Base-by-base conservation (phyloP, 2,113 vertebrate species). In the Sitta europaea region DNA sequence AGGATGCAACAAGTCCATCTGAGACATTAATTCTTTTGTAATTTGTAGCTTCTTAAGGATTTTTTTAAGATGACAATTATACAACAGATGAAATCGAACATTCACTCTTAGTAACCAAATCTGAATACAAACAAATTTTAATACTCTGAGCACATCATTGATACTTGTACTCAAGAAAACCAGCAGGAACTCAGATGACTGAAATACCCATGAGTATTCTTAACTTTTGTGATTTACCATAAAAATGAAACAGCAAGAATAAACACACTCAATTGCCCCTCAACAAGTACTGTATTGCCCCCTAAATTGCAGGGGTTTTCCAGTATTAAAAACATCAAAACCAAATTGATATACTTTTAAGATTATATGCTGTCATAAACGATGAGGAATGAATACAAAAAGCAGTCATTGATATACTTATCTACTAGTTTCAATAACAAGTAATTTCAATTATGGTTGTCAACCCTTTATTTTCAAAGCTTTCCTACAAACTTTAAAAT, bases 291-390 rank as follows among this genome's bases (percentile, higher is more conserved):
- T 48, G 45, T 17, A 61, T 14, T 31, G 12, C 6, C 16, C 31
- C 33, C 27, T 36, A 36, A 70, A 53, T 0, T 55, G 16, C 19
- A 18, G 8, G 6, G 1, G 0, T 7, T n/a, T 57, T 55, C 59
- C 47, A 35, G 4, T 35, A 70, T 9, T 54, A 75, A 85, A 72
- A 87, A 12, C 9, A 50, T 24, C 14, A 63, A 67, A 71, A 6
- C 11, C 25, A 57, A 70, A 6, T 21, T 53, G 10, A 65, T 9
- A 21, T 53, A 43, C 22, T 65, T 79, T 73, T 35, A 83, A 59
- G 8, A 67, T 71, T 54, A 68, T 4, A 12, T 47, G 15, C 42
- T 53, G 50, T 13, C n/a, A 40, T 48, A 61, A 65, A 40, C 1
- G 10, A 83, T 9, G 7, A 75, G 7, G 7, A 54, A 40, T 33